Conservation (phyloP, 2,888 invertebrate genomes). For the Rapana venosa region DNA sequence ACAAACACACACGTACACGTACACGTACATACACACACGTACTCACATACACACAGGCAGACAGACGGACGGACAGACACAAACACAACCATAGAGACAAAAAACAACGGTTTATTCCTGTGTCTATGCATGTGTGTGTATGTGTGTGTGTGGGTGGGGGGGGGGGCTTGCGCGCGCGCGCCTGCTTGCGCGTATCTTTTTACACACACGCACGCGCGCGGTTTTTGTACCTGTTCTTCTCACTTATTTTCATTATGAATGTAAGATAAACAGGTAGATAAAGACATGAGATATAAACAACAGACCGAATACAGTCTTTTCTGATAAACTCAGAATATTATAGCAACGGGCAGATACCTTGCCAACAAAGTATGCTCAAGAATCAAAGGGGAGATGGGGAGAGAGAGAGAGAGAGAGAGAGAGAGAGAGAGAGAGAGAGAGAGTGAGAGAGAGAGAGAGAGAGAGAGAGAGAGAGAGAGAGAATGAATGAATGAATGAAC, state of each 20-base stretch:
- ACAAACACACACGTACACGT: neutral
- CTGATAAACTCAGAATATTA: neutral
- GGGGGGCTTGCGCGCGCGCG: neutral
- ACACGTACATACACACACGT: neutral
- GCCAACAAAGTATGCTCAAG: neutral
- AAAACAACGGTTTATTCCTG: neutral
- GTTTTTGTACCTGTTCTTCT: neutral
- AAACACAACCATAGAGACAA: neutral
- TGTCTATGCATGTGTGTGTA: too few relatives aligned
- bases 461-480: neutral
- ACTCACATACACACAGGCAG: neutral
- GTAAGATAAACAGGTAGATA: neutral
- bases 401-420: too few relatives aligned
- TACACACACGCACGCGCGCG: neutral
- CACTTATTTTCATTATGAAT: too few relatives aligned
- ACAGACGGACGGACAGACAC: neutral
- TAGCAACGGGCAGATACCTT: neutral
- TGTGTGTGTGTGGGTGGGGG: too few relatives aligned
- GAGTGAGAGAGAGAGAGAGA: neutral
- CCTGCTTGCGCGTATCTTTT: neutral
- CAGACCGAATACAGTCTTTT: neutral
- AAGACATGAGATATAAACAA: neutral
- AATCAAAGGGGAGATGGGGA: neutral
- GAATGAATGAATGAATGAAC: neutral
- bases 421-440: neutral